These are phyloP conservation scores for Pelosia muscerda DNA, from an alignment of 2,888 invertebrate genomes.

Conservation along the genomic window DNA sequence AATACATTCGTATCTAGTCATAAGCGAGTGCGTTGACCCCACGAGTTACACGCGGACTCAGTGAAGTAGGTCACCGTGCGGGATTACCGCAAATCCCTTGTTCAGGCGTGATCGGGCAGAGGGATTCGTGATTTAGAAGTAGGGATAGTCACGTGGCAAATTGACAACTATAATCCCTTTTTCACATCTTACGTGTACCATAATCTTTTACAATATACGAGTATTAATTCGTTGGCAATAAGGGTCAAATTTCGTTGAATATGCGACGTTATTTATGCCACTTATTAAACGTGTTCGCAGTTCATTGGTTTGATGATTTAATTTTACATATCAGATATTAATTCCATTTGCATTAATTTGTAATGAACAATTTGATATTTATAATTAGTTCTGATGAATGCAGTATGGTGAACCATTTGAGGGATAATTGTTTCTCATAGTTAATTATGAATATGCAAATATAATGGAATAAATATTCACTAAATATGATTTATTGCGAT, in stretches of 20 bases:
- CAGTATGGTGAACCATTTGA: not conserved
- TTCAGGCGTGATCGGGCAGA: conserved; percentile 19
- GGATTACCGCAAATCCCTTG: conserved; percentile 40
- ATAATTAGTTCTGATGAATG: not conserved
- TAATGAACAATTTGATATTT: conserved; percentile 12
- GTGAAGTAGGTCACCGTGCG: conserved; percentile 50
- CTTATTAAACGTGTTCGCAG: conserved; percentile 9
- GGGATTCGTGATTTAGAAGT: conserved; percentile 17
- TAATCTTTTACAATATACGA: not conserved
- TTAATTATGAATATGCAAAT: not conserved
- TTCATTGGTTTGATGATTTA: conserved; percentile 31
- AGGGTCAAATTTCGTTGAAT: conserved; percentile 24
- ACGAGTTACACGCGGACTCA: conserved; percentile 31
- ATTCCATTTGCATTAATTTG: conserved; percentile 6
- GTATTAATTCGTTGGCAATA: conserved; percentile 16
- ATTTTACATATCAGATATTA: conserved; percentile 22
- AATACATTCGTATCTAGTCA: conserved; percentile 41
- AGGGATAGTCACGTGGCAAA: conserved; percentile 33
- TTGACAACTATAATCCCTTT: conserved; percentile 21
- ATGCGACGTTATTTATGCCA: not conserved
- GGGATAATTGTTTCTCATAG: not conserved
- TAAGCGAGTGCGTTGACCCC: conserved; percentile 47
- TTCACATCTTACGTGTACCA: conserved; percentile 1
- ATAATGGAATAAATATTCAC: no score
- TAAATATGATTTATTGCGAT: no score